Evolutionary conservation across 1,140 invertebrate genomes (phyloP).

Genomic region (Drosophila malerkotliana): DNA sequence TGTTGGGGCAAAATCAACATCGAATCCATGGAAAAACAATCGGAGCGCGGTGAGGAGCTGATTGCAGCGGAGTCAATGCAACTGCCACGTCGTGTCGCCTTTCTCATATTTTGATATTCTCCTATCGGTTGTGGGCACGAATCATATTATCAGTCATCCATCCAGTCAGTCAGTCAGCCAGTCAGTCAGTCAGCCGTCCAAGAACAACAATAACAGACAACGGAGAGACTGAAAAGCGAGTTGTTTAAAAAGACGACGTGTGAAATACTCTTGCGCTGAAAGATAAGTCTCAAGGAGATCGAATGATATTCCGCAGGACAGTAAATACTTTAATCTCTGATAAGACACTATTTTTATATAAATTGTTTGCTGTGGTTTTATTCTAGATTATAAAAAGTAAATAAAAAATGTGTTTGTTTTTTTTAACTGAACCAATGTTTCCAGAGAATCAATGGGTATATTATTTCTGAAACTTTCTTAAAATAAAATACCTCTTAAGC

Average conservation of each 20-base stretch:
- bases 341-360: constrained; percentile 10
- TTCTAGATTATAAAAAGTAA: neutral
- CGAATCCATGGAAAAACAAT: constrained; percentile 38
- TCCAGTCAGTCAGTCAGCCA: neutral
- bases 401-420: neutral
- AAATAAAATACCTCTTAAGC: constrained; percentile 3
- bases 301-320: neutral
- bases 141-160: constrained; percentile 67
- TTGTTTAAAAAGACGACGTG: constrained; percentile 35
- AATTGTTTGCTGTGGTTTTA: neutral
- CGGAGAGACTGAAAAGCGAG: constrained; percentile 29
- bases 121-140: constrained; percentile 58
- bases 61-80: constrained; percentile 51
- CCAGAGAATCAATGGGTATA: neutral
- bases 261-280: constrained; percentile 34
- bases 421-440: no score
- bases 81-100: constrained; percentile 5
- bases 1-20: constrained; percentile 55
- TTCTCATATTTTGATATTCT: constrained; percentile 31
- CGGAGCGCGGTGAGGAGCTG: constrained; percentile 40
- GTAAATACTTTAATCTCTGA: constrained; percentile 11
- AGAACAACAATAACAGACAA: constrained; percentile 47
- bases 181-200: constrained; percentile 23
- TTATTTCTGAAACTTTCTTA: neutral
- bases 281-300: constrained; percentile 3